Conservation (phyloP, 2,113 vertebrate genomes). For the Aplodontia rufa region DNA sequence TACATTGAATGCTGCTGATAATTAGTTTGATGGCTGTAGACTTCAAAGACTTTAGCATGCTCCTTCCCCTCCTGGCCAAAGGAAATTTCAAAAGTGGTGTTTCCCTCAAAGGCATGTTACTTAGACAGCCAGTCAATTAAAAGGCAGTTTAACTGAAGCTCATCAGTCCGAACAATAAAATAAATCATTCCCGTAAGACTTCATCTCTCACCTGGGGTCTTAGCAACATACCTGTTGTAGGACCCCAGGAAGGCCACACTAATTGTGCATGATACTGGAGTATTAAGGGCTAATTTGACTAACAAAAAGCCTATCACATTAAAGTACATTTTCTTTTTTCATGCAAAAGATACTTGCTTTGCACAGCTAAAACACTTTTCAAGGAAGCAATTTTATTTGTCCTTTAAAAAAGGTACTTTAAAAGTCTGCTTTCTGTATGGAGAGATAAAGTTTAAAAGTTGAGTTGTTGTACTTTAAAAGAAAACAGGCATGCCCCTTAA, state of each 20-base stretch:
- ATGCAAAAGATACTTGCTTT: neutral
- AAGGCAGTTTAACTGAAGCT: constrained; percentile 61
- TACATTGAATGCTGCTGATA: constrained; percentile 51
- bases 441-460: neutral
- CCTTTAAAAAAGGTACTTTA: constrained; percentile 3
- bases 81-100: constrained; percentile 65
- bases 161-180: constrained; percentile 58
- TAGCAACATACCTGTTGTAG: constrained; percentile 11
- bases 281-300: constrained; percentile 21
- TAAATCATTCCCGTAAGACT: constrained; percentile 56
- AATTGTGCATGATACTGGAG: neutral
- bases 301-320: neutral
- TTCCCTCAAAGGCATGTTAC: constrained; percentile 65
- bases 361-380: neutral
- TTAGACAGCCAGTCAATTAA: constrained; percentile 69
- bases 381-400: neutral
- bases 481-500: neutral
- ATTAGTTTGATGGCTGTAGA: constrained; percentile 66
- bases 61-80: constrained; percentile 30
- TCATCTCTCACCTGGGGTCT: constrained; percentile 44
- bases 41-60: constrained; percentile 68
- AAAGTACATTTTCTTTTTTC: neutral
- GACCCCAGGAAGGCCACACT: neutral
- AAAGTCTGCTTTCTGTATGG: neutral
- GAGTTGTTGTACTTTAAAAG: neutral